Percentiles rank a stretch among this genome's conserved stretches.
Evolutionary conservation across 2,797 vertebrate species (phyloP).

Genomic region (Pseudochaenichthys georgianus): DNA sequence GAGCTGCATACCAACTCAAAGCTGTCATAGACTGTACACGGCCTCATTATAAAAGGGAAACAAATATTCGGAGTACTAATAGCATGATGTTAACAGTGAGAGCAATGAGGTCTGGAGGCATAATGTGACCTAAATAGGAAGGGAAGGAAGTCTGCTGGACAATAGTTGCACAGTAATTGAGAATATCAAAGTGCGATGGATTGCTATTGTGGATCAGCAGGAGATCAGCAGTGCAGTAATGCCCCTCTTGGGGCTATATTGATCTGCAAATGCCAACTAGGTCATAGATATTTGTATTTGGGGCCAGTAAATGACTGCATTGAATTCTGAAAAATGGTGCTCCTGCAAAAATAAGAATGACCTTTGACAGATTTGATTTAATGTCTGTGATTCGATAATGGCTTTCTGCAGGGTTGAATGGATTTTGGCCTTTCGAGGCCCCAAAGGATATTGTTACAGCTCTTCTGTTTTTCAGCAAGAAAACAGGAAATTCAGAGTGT

Average conservation of each 20-base stretch:
- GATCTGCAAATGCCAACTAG: slow-evolving; percentile 57
- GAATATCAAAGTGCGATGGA: slow-evolving; percentile 52
- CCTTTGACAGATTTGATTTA: slow-evolving; percentile 25
- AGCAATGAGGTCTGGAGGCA: slow-evolving; percentile 63
- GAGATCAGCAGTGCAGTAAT: slow-evolving; percentile 44
- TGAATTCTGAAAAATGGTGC: slow-evolving; percentile 21
- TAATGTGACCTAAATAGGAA: slow-evolving; percentile 70
- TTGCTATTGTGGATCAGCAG: slow-evolving; percentile 38
- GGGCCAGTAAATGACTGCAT: slow-evolving; percentile 17
- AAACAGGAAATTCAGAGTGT: slow-evolving; percentile 32
- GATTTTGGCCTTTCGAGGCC: slow-evolving; percentile 21
- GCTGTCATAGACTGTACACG: slow-evolving; percentile 47
- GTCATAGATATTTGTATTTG: slow-evolving; percentile 37
- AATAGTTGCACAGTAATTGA: slow-evolving; percentile 62
- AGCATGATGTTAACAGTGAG: slow-evolving; percentile 47
- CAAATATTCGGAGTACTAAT: slow-evolving; percentile 31
- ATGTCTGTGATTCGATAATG: slow-evolving; percentile 41
- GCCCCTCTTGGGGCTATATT: slow-evolving; percentile 38
- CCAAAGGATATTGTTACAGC: slow-evolving; percentile 12
- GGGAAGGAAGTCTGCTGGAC: slow-evolving; percentile 58
- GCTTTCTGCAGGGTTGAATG: slow-evolving; percentile 24
- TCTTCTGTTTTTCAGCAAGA: slow-evolving; percentile 29
- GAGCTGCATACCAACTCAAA: slow-evolving; percentile 3
- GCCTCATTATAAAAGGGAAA: slow-evolving; percentile 50
- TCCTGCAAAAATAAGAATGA: slow-evolving; percentile 14